Evolutionary conservation across 2,113 vertebrate genomes (phyloP), one percentile per base, ranked within the genome.

Genomic region (Sinocyclocheilus anshuiensis): DNA sequence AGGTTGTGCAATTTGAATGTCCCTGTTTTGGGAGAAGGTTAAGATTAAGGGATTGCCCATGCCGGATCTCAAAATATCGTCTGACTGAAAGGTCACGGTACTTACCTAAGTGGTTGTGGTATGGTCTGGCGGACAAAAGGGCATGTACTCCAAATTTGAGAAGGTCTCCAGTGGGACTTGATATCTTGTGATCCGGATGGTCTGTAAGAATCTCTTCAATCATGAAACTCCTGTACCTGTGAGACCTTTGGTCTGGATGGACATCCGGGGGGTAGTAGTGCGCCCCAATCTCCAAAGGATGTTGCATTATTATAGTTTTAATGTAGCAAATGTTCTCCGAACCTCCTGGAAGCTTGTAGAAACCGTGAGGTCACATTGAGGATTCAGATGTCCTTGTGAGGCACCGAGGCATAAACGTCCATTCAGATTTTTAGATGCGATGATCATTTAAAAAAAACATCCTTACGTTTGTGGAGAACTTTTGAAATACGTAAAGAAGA

Each of bases 141-240:
- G 98, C 97, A 45, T 99, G 97, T 12, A 98, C 98, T 75, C 98
- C 98, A 89, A 99, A 98, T 86, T 99, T 99, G 59, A 99, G 97
- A 53, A 99, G 92, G 74, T 98, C 97, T 36, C 97, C 96, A 3
- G 93, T 93, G 0, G 96, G 97, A 29, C 96, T 94, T 10, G 96
- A 92, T 11, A 88, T 94, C 86, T 98, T 98, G 92, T 96, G 93
- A 63, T 96, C 96, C 11, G 96, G 94, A 53, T 96, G 97, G 16
- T 98, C 98, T 0, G 97, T 99, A 80, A 99, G 96, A 90, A 99
- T 99, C 92, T 99, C 98, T 90, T 99, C 98, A 77, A 99, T 99
- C 98, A 99, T 99, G 90, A 99, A 99, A 92, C 97, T 98, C 93
- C 97, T 93, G 94, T 99, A 99, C 75, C 98, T 97, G 67, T 98